Percentiles rank a stretch among this genome's conserved stretches.
phyloP scores from a whole-genome alignment of 2,113 vertebrate species.

The Oreochromis spilurus region DNA sequence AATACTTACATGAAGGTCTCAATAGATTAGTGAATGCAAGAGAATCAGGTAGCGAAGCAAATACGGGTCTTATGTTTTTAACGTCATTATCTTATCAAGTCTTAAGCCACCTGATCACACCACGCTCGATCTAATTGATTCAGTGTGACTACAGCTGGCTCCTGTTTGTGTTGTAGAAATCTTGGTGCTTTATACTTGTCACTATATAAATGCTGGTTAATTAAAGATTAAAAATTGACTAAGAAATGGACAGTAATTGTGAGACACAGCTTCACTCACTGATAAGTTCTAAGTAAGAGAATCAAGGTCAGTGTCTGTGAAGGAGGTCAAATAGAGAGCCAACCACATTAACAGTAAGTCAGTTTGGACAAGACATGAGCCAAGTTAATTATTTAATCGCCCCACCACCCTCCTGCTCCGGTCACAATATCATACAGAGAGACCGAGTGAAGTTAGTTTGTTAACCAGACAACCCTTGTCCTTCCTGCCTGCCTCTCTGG shows the following conservation, averaged over 20 bases:
- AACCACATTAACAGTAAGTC: neutral
- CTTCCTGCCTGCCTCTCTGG: neutral
- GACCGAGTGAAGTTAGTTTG: conserved; percentile 27
- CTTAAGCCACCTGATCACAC: neutral
- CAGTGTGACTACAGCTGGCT: neutral
- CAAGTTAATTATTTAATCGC: neutral
- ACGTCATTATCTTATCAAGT: neutral
- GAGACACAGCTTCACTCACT: neutral
- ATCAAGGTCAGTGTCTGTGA: neutral
- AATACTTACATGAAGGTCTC: neutral
- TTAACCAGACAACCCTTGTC: neutral
- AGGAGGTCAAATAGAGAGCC: neutral
- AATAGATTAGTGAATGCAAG: neutral
- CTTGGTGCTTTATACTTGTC: neutral
- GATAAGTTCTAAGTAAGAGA: neutral
- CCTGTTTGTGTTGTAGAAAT: neutral
- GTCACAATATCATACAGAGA: neutral
- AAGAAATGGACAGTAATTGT: conserved; percentile 10
- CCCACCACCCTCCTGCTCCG: neutral
- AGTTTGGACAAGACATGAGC: neutral
- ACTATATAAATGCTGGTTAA: neutral
- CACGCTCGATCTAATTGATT: neutral
- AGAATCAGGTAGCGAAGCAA: neutral
- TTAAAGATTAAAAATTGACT: neutral
- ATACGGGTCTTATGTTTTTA: neutral